Evolutionary conservation across 2,113 vertebrate species (phyloP).

Genomic region (Sus scrofa): T2T-Sscrofa CM000824.6:61233001-61233500

Average conservation of each 20-base stretch:
- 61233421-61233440: not conserved
- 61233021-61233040: conserved; percentile 13
- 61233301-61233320: not conserved
- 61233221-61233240: not conserved
- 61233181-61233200: conserved; percentile 52
- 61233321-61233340: not conserved
- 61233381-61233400: not conserved
- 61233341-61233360: conserved; percentile 3
- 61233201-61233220: not conserved
- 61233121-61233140: not conserved
- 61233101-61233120: not conserved
- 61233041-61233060: not conserved
- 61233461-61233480: not conserved
- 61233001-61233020: not conserved
- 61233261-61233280: conserved; percentile 24
- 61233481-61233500: not conserved
- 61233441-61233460: not conserved
- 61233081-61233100: not conserved
- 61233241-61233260: conserved; percentile 47
- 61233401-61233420: not conserved
- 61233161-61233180: not conserved
- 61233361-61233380: not conserved
- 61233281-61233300: not conserved
- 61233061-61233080: not conserved
- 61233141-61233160: conserved; percentile 19